Evolutionary conservation across 2,888 invertebrate genomes (phyloP).

Genomic region (Nineta flava): DNA sequence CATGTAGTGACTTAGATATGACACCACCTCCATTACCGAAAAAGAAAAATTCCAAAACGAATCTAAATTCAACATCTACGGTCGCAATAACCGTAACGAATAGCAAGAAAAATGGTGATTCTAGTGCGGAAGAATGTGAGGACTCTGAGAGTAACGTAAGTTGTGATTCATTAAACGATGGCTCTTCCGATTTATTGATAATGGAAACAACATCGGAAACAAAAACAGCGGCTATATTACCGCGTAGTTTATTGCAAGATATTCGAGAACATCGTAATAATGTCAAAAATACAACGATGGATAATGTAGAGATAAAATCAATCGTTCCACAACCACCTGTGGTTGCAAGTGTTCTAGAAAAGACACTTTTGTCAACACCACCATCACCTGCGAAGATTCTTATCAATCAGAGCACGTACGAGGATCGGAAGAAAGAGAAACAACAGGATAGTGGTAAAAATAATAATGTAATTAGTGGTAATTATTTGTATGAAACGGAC

Average conservation of each 20-base stretch:
- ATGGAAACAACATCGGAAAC: conserved; percentile 17
- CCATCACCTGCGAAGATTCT: not conserved
- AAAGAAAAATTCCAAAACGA: conserved; percentile 38
- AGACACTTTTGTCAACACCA: too few species aligned
- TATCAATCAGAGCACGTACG: conserved; percentile 51
- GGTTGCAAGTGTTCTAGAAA: not conserved
- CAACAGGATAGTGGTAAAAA: conserved; percentile 23
- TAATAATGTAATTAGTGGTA: conserved; percentile 32
- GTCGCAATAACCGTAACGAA: conserved; percentile 40
- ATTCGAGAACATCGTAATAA: conserved; percentile 44
- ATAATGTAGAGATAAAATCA: not conserved
- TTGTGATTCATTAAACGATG: conserved; percentile 57
- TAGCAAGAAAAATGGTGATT: conserved; percentile 48
- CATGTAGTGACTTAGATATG: conserved; percentile 68
- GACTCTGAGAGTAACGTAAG: conserved; percentile 55
- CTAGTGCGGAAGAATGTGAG: conserved; percentile 35
- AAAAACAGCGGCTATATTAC: conserved; percentile 27
- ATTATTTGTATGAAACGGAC: conserved; percentile 53
- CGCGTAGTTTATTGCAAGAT: conserved; percentile 49
- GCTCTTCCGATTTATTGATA: conserved; percentile 41
- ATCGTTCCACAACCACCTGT: not conserved
- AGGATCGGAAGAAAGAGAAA: conserved; percentile 35
- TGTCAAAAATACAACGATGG: conserved; percentile 26
- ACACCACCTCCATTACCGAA: conserved; percentile 52
- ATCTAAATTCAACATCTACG: conserved; percentile 13